phyloP scores from a whole-genome alignment of 2,113 vertebrate genomes.

The Camelus dromedarius region DNA sequence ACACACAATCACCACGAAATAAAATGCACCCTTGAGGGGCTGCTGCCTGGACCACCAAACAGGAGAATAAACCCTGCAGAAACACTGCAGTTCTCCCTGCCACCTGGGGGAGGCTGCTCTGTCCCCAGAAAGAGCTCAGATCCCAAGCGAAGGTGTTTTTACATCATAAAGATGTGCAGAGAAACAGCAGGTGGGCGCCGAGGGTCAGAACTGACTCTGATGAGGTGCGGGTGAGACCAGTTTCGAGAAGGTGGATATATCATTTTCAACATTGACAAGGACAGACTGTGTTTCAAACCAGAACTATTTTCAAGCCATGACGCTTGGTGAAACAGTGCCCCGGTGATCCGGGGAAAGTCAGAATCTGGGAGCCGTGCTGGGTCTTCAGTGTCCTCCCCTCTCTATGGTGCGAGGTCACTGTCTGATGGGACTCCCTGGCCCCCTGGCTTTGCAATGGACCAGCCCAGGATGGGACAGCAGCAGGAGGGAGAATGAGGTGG shows the following conservation, averaged over 20 bases:
- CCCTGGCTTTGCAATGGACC: neutral
- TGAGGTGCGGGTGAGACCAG: rapidly evolving
- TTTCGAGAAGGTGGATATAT: rapidly evolving
- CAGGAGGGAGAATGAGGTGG: too few species aligned
- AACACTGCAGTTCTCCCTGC: too few species aligned
- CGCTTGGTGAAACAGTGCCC: too few species aligned
- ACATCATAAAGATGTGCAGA: rapidly evolving
- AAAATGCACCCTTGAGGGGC: rapidly evolving
- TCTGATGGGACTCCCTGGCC: rapidly evolving
- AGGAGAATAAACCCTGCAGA: too few species aligned
- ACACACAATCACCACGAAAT: rapidly evolving
- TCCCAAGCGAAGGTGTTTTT: rapidly evolving
- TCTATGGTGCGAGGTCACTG: neutral
- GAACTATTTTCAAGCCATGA: neutral
- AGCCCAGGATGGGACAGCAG: neutral
- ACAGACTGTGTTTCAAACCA: too few species aligned
- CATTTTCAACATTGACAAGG: rapidly evolving
- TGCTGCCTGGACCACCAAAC: too few species aligned
- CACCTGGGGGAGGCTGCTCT: neutral
- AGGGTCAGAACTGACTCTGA: rapidly evolving
- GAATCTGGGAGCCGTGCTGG: too few species aligned
- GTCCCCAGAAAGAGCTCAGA: rapidly evolving
- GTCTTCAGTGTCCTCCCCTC: rapidly evolving
- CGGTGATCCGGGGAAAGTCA: neutral
- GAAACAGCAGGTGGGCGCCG: rapidly evolving